Evolutionary conservation across 2,888 invertebrate genomes (phyloP).

Genomic region (Calameuta pallipes): DNA sequence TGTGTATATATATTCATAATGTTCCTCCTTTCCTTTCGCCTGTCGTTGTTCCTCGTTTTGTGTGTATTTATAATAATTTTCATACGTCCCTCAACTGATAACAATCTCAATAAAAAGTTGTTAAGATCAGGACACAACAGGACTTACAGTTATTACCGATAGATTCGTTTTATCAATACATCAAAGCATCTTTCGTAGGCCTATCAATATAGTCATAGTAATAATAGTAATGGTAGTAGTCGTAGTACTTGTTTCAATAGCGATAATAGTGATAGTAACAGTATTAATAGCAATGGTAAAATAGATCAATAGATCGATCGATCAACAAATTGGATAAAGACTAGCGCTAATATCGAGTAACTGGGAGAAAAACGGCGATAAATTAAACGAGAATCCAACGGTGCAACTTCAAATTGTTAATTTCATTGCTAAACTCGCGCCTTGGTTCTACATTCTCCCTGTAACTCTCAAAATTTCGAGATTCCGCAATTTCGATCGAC

Average conservation of each 20-base stretch:
- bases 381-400: too few species aligned
- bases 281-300: constrained; percentile 14
- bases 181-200: constrained; percentile 30
- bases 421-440: too few species aligned
- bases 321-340: not conserved
- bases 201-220: constrained; percentile 14
- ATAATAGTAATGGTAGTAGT: too few species aligned
- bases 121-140: constrained; percentile 17
- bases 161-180: constrained; percentile 23
- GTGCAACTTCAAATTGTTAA: too few species aligned
- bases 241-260: constrained; percentile 7
- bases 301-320: constrained; percentile 17
- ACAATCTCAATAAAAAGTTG: constrained; percentile 7
- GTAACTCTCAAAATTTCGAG: too few species aligned
- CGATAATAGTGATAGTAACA: constrained; percentile 18
- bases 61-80: constrained; percentile 15
- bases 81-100: constrained; percentile 26
- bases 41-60: constrained; percentile 18
- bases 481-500: too few species aligned
- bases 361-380: too few species aligned
- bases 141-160: constrained; percentile 12
- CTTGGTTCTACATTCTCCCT: too few species aligned
- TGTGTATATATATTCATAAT: constrained; percentile 10
- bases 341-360: too few species aligned
- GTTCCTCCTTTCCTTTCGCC: constrained; percentile 10